Conservation (phyloP, 2,113 vertebrate genomes). For the Aramus guarauna region DNA sequence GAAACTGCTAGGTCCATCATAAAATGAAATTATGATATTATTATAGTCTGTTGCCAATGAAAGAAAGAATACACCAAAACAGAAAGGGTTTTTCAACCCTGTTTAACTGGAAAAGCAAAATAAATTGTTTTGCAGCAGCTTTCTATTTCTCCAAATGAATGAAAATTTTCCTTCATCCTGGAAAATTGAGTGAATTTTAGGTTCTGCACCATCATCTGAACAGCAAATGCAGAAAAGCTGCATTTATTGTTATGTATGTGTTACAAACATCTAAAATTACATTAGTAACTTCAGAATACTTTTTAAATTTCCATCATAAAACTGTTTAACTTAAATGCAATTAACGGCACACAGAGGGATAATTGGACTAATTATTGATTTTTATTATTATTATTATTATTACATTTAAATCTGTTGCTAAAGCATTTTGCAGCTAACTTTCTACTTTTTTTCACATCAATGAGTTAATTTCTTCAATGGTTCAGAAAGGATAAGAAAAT, state of each 20-base stretch:
- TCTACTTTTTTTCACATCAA: not conserved
- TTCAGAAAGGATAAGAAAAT: not conserved
- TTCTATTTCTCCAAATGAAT: slow-evolving; percentile 23
- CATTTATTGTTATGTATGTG: not conserved
- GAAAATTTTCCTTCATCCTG: not conserved
- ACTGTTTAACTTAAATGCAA: not conserved
- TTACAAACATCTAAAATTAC: not conserved
- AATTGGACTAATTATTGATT: not conserved
- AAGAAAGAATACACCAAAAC: slow-evolving; percentile 28
- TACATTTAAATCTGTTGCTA: not conserved
- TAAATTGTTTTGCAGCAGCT: not conserved
- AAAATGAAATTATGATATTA: slow-evolving; percentile 53
- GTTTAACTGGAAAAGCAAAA: not conserved
- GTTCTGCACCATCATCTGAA: not conserved
- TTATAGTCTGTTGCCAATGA: not conserved
- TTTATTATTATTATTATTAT: rapidly evolving
- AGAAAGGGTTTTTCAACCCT: not conserved
- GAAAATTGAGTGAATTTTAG: slow-evolving; percentile 8
- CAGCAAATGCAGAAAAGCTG: not conserved
- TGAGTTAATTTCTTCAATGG: not conserved
- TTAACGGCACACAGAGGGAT: not conserved
- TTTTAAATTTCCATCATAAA: not conserved
- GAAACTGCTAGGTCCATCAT: not conserved
- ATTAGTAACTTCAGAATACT: not conserved
- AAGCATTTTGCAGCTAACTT: not conserved